Conservation (phyloP, 2,888 invertebrate genomes). For the Drosophila sordidula region DNA sequence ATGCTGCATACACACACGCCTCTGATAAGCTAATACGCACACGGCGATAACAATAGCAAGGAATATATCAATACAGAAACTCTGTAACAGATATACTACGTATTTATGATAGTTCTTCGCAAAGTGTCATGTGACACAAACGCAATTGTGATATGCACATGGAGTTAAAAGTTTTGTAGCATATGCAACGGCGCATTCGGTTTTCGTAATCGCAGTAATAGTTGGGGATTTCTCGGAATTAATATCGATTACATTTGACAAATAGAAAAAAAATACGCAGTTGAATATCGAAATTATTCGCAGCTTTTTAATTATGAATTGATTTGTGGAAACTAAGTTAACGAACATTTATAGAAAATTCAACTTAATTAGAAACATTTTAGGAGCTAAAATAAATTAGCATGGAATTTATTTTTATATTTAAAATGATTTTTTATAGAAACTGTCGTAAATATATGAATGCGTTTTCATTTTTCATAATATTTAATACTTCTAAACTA, state of each 20-base stretch:
- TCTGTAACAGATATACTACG: not conserved
- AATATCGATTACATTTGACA: conserved; percentile 1
- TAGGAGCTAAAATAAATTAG: too few species aligned
- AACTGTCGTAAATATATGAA: too few species aligned
- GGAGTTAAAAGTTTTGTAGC: conserved; percentile 6
- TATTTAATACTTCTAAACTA: too few species aligned
- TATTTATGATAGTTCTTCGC: not conserved
- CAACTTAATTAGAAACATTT: too few species aligned
- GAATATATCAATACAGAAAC: conserved; percentile 4
- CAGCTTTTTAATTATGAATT: too few species aligned
- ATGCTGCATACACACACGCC: conserved; percentile 5
- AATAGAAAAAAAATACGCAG: not conserved
- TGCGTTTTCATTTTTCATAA: too few species aligned
- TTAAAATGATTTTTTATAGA: too few species aligned
- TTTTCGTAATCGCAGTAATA: conserved; percentile 1
- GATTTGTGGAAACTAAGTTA: too few species aligned
- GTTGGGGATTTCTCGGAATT: conserved; percentile 2
- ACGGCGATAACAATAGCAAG: conserved; percentile 24
- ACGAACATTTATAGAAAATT: too few species aligned
- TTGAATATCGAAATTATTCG: not conserved
- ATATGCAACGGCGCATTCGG: conserved; percentile 15
- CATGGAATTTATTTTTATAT: too few species aligned
- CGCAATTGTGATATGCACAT: conserved; percentile 13
- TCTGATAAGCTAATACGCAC: conserved; percentile 39
- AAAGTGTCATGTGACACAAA: conserved; percentile 18